phyloP scores from a whole-genome alignment of 2,888 invertebrate genomes.

The Hermodice carunculata region DNA sequence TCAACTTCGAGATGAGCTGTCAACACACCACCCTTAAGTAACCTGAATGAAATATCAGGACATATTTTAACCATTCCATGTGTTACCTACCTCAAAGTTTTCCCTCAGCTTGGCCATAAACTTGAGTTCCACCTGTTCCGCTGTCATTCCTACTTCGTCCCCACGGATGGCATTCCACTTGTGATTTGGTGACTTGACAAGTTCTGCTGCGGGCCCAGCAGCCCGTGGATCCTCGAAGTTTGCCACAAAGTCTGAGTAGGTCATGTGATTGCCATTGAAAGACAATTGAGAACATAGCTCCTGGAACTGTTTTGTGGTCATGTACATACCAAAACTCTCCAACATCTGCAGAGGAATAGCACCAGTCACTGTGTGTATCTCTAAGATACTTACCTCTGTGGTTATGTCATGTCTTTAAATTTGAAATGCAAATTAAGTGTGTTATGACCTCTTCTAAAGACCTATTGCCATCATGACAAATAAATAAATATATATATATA shows the following conservation, averaged over 20 bases:
- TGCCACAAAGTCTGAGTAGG: slow-evolving; percentile 60
- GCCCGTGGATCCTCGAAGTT: slow-evolving; percentile 60
- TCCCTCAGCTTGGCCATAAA: slow-evolving; percentile 60
- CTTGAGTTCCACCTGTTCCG: slow-evolving; percentile 56
- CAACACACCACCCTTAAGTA: no score
- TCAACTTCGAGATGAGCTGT: no score
- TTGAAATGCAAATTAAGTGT: no score
- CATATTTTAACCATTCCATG: no score
- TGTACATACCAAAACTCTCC: slow-evolving; percentile 51
- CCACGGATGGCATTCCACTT: slow-evolving; percentile 63
- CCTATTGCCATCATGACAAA: no score
- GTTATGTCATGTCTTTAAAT: no score
- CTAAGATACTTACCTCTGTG: no score
- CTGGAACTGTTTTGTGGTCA: slow-evolving; percentile 60
- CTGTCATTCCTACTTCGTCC: slow-evolving; percentile 61
- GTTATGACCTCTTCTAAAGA: no score
- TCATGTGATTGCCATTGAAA: slow-evolving; percentile 55
- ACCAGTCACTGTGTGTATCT: background rate
- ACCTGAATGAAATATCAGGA: no score
- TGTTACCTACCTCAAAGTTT: slow-evolving; percentile 60
- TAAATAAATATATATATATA: no score
- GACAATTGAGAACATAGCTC: slow-evolving; percentile 54
- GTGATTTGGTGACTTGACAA: slow-evolving; percentile 58
- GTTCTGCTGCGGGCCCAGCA: slow-evolving; percentile 44
- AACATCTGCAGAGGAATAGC: slow-evolving; percentile 49